These are phyloP conservation scores for Scylla paramamosain DNA, from an alignment of 1,140 invertebrate genomes.

Conservation along the genomic window DNA sequence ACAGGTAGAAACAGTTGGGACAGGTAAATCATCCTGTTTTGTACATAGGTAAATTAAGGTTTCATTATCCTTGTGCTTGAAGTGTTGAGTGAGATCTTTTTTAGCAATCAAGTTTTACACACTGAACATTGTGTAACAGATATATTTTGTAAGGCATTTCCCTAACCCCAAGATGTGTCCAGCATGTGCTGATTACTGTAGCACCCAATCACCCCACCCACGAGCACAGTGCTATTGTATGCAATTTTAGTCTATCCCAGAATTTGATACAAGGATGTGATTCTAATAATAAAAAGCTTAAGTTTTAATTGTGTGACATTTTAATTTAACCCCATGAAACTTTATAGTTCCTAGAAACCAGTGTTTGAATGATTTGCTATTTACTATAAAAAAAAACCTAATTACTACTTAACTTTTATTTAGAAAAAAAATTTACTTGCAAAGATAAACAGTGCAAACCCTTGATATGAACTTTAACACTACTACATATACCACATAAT, in stretches of 20 bases:
- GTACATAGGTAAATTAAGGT: not conserved
- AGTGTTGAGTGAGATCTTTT: constrained; percentile 11
- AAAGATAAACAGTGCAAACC: too few relatives aligned
- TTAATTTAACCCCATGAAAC: not conserved
- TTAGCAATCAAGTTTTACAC: not conserved
- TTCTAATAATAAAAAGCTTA: constrained; percentile 1
- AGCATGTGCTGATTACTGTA: constrained; percentile 6
- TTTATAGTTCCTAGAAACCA: not conserved
- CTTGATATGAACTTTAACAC: too few relatives aligned
- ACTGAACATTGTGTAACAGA: not conserved
- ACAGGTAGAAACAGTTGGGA: not conserved
- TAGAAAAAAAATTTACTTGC: too few relatives aligned
- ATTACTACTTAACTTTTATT: too few relatives aligned
- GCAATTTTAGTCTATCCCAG: not conserved
- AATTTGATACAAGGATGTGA: constrained; percentile 23
- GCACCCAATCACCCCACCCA: not conserved
- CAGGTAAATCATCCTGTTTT: not conserved
- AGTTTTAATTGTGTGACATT: not conserved
- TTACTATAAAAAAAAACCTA: not conserved
- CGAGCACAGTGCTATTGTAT: not conserved
- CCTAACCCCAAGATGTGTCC: not conserved
- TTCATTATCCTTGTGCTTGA: constrained; percentile 11
- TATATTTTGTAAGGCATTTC: not conserved
- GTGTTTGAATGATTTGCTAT: not conserved
- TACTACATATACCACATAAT: too few relatives aligned